Evolutionary conservation across 64 coral and sea anemone genomes (phyloP).

Genomic region (Montipora capricornis): DNA sequence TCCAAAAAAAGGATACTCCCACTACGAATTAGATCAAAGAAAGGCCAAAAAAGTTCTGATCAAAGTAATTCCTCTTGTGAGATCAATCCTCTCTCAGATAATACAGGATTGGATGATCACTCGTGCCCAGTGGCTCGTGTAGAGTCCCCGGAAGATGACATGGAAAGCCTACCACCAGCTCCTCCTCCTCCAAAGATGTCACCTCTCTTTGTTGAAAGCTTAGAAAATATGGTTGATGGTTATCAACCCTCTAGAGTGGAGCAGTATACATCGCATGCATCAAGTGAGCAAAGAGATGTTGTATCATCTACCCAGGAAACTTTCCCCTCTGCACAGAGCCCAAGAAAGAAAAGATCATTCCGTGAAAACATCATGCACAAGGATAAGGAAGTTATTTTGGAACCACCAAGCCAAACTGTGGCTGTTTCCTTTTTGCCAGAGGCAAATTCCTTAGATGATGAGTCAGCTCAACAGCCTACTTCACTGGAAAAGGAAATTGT

Average conservation of each 20-base stretch:
- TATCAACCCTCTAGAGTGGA: not conserved
- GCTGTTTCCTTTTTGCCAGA: not conserved
- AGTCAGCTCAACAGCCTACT: not conserved
- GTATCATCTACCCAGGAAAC: not conserved
- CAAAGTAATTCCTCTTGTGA: not conserved
- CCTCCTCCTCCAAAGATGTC: slow-evolving; percentile 71
- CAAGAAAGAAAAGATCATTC: slow-evolving; percentile 32
- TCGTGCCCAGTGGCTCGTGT: not conserved
- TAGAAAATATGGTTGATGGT: slow-evolving; percentile 35
- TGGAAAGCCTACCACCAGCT: slow-evolving; percentile 75
- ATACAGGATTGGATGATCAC: not conserved
- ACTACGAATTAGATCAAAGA: slow-evolving; percentile 22
- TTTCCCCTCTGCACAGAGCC: not conserved
- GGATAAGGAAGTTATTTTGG: not conserved
- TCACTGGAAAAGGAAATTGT: slow-evolving; percentile 9
- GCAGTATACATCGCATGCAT: not conserved
- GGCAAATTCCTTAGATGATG: not conserved
- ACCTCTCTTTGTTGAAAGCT: slow-evolving; percentile 16
- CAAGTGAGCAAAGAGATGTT: not conserved
- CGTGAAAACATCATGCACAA: slow-evolving; percentile 1
- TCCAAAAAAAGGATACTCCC: slow-evolving; percentile 42
- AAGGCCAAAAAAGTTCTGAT: not conserved
- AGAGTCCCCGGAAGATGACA: slow-evolving; percentile 61
- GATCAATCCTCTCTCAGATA: not conserved
- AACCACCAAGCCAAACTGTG: not conserved